Base-by-base conservation (phyloP, 1,140 invertebrate genomes). In the Drosophila insularis region DNA sequence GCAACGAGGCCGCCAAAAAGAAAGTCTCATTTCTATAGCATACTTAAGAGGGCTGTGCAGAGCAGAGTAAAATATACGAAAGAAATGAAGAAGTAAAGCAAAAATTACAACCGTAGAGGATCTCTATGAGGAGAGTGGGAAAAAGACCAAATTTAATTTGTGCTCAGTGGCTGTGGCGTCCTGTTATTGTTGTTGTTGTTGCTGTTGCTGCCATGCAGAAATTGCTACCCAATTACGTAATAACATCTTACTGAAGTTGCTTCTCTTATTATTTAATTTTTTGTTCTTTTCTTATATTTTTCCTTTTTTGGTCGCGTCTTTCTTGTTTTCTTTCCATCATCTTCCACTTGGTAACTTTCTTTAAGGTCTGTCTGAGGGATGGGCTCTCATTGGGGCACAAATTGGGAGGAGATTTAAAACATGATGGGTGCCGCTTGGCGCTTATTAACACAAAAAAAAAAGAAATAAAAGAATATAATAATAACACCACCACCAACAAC, bases 221-320 rank as follows among this genome's bases (percentile, higher is more conserved):
- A 89, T 89, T 89, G 84, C 84, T 89, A 89, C 84, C 84, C 85
- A 89, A 89, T 89, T 89, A 89, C 85, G 84, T 89, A 89, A 89
- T 89, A 84, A 89, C 89, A 89, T 89, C 84, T 84, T 80, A 89
- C 84, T 89, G 85, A 89, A 89, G 84, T 89, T 89, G 70, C 73
- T 89, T 63, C 84, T 80, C 85, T 89, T 89, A 84, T 89, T 89
- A 89, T 89, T 89, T 87, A 87, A 87, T 87, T 87, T 87, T 80
- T 87, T 82, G 75, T 87, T 79, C 65, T 68, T 71, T 76, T 50
- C 62, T 55, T 43, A 55, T 55, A 17, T n/a, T 35, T 55, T 46
- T 58, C 2, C 11, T 39, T 32, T 27, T 35, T 43, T 17, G 32
- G 27, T 37, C 19, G 19, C 14, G n/a, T 17, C 37, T 40, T 59